A percentile compares a stretch with the other conserved stretches of the same genome.
These are phyloP conservation scores for Lasioglossum morio DNA, from an alignment of 2,888 invertebrate species.

Conservation along the genomic window DNA sequence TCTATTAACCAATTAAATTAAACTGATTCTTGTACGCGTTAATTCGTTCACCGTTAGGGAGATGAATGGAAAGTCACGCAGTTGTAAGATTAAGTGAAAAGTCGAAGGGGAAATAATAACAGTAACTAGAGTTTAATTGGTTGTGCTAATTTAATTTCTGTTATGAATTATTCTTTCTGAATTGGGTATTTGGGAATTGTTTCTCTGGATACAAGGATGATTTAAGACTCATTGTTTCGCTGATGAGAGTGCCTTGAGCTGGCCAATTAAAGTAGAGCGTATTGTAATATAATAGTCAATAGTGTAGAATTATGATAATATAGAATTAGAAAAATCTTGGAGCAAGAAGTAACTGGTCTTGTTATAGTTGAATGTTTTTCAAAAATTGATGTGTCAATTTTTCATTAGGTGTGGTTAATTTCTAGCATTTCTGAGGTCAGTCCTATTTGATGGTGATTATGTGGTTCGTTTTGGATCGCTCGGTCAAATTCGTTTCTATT, in stretches of 20 bases:
- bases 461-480: conserved; percentile 3
- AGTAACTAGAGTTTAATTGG: neutral
- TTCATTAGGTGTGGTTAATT: neutral
- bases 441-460: neutral
- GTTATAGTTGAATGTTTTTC: neutral
- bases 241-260: neutral
- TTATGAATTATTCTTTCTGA: neutral
- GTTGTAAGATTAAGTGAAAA: neutral
- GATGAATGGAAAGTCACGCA: neutral
- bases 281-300: neutral
- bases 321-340: neutral
- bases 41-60: too few species aligned
- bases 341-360: neutral
- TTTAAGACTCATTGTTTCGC: neutral
- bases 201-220: neutral
- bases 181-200: neutral
- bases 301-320: neutral
- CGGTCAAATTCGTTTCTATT: conserved; percentile 45
- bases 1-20: too few species aligned
- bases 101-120: neutral
- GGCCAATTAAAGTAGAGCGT: neutral
- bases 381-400: neutral
- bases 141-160: neutral
- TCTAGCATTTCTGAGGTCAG: neutral
- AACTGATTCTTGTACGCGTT: too few species aligned